Percentiles rank a stretch among this genome's conserved stretches.
Conservation (phyloP, 2,888 invertebrate genomes). For the Trissonchulus latispiculum region DNA sequence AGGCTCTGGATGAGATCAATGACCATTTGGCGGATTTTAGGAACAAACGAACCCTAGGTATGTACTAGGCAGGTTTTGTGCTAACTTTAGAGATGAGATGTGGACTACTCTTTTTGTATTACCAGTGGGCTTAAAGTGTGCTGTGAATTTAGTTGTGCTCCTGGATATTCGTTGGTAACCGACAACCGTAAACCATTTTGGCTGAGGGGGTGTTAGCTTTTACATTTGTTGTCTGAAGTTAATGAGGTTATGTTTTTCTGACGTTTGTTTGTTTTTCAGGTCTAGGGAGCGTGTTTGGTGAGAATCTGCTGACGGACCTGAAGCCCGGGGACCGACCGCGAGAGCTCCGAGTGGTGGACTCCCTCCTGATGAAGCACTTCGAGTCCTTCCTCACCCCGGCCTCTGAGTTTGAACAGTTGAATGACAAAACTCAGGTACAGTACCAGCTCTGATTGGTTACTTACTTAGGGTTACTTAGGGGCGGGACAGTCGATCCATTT, state of each 20-base stretch:
- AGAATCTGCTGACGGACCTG: constrained; percentile 60
- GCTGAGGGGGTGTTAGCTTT: too few relatives aligned
- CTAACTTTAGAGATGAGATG: too few relatives aligned
- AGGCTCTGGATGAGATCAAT: constrained; percentile 68
- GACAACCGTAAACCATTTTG: too few relatives aligned
- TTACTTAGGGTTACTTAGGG: too few relatives aligned
- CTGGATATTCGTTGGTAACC: too few relatives aligned
- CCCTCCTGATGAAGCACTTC: constrained; percentile 60
- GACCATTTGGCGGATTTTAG: constrained; percentile 72
- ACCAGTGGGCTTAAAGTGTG: too few relatives aligned
- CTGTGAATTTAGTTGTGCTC: too few relatives aligned
- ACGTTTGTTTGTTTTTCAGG: constrained; percentile 53
- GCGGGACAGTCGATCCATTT: too few relatives aligned
- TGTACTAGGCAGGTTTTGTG: constrained; percentile 11
- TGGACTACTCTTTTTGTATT: too few relatives aligned
- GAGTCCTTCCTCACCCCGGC: constrained; percentile 46
- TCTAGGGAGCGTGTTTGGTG: constrained; percentile 73
- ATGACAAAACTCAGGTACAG: constrained; percentile 28
- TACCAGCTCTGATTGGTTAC: too few relatives aligned
- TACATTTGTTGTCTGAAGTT: too few relatives aligned
- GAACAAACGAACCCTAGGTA: constrained; percentile 66
- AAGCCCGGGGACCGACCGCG: constrained; percentile 66
- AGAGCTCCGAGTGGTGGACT: constrained; percentile 65
- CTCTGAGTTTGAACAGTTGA: constrained; percentile 22
- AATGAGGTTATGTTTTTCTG: too few relatives aligned